Base-by-base conservation (phyloP, 2,888 invertebrate species). In the Spialia ferax region DNA sequence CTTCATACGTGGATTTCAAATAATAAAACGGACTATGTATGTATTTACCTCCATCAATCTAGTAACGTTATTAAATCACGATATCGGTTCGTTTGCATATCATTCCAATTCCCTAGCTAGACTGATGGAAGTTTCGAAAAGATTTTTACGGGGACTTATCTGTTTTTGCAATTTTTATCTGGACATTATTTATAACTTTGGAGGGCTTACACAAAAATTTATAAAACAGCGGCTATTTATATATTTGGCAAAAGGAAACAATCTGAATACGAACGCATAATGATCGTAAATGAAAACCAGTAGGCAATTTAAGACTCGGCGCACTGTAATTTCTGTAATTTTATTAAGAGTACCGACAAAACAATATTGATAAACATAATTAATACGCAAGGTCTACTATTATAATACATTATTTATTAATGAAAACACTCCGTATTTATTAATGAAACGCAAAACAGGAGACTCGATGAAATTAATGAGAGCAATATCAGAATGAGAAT, bases 401-500 rank as follows among this genome's bases (percentile, higher is more conserved):
- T 50, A 20, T n/a, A n/a, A n/a, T n/a, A n/a, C n/a, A n/a, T 22
- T 22, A 48, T 50, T 11, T 13, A 50, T 50, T 50, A 50, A 22
- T 50, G 48, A 50, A 20, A 50, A 48, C 6, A 48, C 45, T 63
- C 18, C 26, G 26, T 63, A 63, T 56, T 56, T 63, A 63, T 56
- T 56, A 63, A 56, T 63, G 55, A 63, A 55, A 56, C 55, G 13
- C 63, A 7, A 42, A 56, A 23, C 56, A n/a, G 35, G 32, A 18
- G 56, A 23, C 20, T 48, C 48, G 52, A 29, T 60, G 35, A 54
- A 60, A 66, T 66, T 59, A 66, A 66, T 42, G 52, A 60, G 29
- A 7, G 60, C 54, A 60, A 66, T 66, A 66, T 66, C 54, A 54
- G 42, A 66, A 60, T 29, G 60, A 60, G 32, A 60, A 66, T 42